A percentile compares a stretch with the other conserved stretches of the same genome.
phyloP scores from a whole-genome alignment of 2,888 invertebrate genomes.

The Helicoverpa assulta region DNA sequence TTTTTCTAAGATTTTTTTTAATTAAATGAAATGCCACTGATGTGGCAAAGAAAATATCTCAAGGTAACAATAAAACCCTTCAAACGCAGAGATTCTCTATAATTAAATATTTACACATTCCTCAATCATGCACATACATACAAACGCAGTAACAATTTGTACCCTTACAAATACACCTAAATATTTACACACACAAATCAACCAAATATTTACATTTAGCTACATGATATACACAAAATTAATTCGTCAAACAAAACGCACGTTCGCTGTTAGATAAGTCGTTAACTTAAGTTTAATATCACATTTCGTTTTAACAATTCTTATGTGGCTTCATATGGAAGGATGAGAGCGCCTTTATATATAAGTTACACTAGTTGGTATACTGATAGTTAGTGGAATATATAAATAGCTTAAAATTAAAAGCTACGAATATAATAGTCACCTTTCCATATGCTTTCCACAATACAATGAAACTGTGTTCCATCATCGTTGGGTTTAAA shows the following conservation, averaged over 20 bases:
- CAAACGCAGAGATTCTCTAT: constrained; percentile 58
- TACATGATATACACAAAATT: constrained; percentile 61
- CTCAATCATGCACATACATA: constrained; percentile 51
- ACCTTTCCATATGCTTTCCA: constrained; percentile 16
- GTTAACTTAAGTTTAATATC: constrained; percentile 82
- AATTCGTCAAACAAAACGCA: constrained; percentile 64
- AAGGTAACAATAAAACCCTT: constrained; percentile 52
- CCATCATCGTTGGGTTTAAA: constrained; percentile 14
- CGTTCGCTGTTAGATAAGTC: constrained; percentile 62
- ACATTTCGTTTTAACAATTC: constrained; percentile 74
- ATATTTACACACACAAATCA: constrained; percentile 54
- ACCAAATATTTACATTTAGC: constrained; percentile 56
- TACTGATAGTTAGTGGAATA: constrained; percentile 10
- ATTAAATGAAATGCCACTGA: constrained; percentile 27
- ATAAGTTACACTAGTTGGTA: constrained; percentile 6
- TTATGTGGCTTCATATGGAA: constrained; percentile 33
- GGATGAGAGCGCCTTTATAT: constrained; percentile 11
- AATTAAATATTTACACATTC: constrained; percentile 56
- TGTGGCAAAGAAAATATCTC: constrained; percentile 32
- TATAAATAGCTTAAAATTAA: neutral
- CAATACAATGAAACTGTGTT: constrained; percentile 39
- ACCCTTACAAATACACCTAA: constrained; percentile 54
- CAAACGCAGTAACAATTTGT: constrained; percentile 59
- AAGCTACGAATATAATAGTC: neutral
- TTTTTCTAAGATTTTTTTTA: constrained; percentile 17